phyloP scores from a whole-genome alignment of 2,797 vertebrate species.

The Staurois parvus region DNA sequence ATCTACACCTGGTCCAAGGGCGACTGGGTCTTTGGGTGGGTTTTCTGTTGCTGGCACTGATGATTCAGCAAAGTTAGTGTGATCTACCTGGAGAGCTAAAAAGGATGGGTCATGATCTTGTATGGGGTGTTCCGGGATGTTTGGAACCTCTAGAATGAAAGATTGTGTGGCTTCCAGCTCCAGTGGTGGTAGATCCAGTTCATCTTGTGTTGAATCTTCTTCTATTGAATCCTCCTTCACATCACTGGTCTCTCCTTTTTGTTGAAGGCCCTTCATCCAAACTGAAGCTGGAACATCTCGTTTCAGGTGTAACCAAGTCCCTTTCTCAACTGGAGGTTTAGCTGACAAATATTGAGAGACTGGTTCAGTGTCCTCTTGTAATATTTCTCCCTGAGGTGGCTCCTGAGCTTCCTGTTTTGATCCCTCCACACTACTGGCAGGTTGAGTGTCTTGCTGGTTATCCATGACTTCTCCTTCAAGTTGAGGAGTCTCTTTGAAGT shows the following conservation, averaged over 20 bases:
- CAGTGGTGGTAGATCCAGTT: not conserved
- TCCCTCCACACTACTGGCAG: not conserved
- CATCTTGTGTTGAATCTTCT: not conserved
- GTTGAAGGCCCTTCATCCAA: not conserved
- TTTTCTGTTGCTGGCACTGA: not conserved
- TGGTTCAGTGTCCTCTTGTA: conserved; percentile 38
- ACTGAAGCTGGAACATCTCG: conserved; percentile 8
- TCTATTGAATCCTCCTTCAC: not conserved
- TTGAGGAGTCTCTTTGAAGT: conserved; percentile 63
- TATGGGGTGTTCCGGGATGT: not conserved
- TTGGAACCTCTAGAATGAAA: not conserved
- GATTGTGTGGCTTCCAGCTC: conserved; percentile 34
- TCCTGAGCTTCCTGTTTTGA: conserved; percentile 46
- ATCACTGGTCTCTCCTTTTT: not conserved
- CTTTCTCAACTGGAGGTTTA: not conserved
- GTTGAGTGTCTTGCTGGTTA: conserved; percentile 62
- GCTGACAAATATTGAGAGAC: conserved; percentile 28
- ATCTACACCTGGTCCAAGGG: not conserved
- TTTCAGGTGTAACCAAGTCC: conserved; percentile 16
- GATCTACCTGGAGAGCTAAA: not conserved
- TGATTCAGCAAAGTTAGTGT: too few species aligned
- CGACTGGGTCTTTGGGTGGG: not conserved
- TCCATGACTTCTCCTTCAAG: conserved; percentile 65
- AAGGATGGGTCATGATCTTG: not conserved
- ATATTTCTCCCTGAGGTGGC: not conserved